phyloP scores from a whole-genome alignment of 1,140 invertebrate genomes.

The Leptoteleia sp. region DNA sequence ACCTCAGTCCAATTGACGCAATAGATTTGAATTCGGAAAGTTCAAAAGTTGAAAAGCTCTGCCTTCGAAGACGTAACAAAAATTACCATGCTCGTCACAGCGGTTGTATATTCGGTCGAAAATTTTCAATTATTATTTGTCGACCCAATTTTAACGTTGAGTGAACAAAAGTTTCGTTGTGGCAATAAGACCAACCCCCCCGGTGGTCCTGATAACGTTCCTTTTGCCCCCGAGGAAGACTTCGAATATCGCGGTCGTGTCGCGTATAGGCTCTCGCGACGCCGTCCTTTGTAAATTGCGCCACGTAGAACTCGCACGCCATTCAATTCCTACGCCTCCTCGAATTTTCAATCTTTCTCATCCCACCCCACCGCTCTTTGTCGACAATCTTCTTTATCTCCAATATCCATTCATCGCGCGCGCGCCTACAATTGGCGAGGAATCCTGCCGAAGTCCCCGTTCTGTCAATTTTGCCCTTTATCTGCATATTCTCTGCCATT shows the following conservation, averaged over 20 bases:
- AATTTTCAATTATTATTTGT: conserved; percentile 28
- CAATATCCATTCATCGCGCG: conserved; percentile 57
- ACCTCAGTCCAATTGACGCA: too few species aligned
- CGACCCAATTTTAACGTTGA: conserved; percentile 66
- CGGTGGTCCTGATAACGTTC: conserved; percentile 37
- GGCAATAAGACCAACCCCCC: conserved; percentile 41
- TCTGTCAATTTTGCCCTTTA: conserved; percentile 54
- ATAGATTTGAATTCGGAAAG: too few species aligned
- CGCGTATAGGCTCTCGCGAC: conserved; percentile 25
- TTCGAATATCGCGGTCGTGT: conserved; percentile 28
- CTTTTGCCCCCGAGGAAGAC: conserved; percentile 25
- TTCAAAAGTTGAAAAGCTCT: too few species aligned
- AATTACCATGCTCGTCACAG: too few species aligned
- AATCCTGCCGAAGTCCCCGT: conserved; percentile 33
- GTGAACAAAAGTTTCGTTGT: conserved; percentile 57
- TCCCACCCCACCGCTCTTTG: conserved; percentile 25
- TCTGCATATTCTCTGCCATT: conserved; percentile 39
- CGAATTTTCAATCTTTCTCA: conserved; percentile 49
- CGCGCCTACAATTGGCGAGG: conserved; percentile 23
- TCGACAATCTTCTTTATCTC: conserved; percentile 59
- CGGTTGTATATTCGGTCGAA: not conserved
- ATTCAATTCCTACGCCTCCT: conserved; percentile 39
- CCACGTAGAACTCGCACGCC: conserved; percentile 37
- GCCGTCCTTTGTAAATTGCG: conserved; percentile 35
- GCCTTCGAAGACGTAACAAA: too few species aligned